Evolutionary conservation across 2,888 invertebrate species (phyloP).

Genomic region (Nomada fucata): DNA sequence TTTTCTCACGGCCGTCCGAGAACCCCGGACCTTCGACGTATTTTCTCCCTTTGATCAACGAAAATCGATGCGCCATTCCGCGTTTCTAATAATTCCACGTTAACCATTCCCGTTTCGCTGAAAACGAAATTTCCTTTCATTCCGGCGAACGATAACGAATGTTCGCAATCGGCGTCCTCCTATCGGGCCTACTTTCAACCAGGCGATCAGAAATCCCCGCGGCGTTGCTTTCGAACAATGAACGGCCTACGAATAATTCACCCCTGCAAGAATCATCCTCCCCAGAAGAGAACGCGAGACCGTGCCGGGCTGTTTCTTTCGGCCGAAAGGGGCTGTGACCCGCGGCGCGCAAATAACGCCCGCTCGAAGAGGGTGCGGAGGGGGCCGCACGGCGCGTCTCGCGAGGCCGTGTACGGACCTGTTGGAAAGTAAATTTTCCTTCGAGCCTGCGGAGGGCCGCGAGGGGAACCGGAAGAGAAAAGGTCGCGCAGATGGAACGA

Average conservation of each 20-base stretch:
- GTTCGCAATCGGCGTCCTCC: too few species aligned
- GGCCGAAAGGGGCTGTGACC: constrained; percentile 35
- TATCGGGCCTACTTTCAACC: too few species aligned
- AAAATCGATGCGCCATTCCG: too few species aligned
- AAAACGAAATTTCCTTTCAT: too few species aligned
- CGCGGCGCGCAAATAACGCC: constrained; percentile 57
- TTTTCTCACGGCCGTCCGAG: not conserved
- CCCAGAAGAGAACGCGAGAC: not conserved
- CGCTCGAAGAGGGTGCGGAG: constrained; percentile 34
- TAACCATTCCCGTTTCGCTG: too few species aligned
- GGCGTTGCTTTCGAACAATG: not conserved
- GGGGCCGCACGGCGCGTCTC: constrained; percentile 60
- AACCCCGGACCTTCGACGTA: too few species aligned
- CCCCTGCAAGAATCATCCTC: not conserved
- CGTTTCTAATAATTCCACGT: too few species aligned
- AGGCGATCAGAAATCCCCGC: not conserved
- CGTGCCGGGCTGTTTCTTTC: not conserved
- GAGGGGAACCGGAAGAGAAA: constrained; percentile 39
- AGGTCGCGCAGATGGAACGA: constrained; percentile 16
- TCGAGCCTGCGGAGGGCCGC: constrained; percentile 30
- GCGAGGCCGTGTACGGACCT: constrained; percentile 52
- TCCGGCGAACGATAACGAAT: too few species aligned
- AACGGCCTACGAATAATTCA: not conserved
- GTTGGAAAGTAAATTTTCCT: constrained; percentile 59
- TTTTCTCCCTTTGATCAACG: too few species aligned